A percentile compares a stretch with the other conserved stretches of the same genome.
Conservation (phyloP, 2,113 vertebrate species). For the Cryptotis parvus region DNA sequence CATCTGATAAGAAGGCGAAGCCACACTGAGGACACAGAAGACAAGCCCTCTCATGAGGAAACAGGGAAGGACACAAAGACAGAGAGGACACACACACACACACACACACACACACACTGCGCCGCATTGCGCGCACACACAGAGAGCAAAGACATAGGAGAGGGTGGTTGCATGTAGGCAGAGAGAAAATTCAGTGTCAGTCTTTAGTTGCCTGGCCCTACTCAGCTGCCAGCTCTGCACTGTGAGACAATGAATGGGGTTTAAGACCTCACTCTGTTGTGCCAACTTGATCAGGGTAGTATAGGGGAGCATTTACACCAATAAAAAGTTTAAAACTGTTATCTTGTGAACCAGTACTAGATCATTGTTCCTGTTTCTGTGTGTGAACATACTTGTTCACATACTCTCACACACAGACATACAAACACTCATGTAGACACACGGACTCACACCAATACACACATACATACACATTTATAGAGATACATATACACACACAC, state of each 20-base stretch:
- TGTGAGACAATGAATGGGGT: not conserved
- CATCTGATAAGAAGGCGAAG: not conserved
- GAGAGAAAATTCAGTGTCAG: not conserved
- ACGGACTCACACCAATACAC: not conserved
- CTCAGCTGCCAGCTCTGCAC: not conserved
- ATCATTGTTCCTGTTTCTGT: not conserved
- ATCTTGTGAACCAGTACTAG: not conserved
- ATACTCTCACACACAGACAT: not conserved
- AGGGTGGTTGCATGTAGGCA: not conserved
- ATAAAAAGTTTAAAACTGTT: too few relatives aligned
- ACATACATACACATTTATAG: not conserved
- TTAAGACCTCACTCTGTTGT: not conserved
- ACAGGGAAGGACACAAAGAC: too few relatives aligned
- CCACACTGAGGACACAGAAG: too few relatives aligned
- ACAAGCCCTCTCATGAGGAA: too few relatives aligned
- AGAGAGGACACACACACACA: not conserved
- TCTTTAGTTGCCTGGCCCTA: not conserved
- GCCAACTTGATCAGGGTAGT: not conserved
- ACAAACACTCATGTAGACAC: too few relatives aligned
- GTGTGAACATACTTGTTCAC: not conserved
- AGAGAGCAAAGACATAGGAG: not conserved
- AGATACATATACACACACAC: not conserved
- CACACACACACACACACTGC: too few relatives aligned
- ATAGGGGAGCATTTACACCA: not conserved
- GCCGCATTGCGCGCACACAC: too few relatives aligned